These are phyloP conservation scores for Chionis minor DNA, from an alignment of 2,113 vertebrate species.

Conservation along the genomic window DNA sequence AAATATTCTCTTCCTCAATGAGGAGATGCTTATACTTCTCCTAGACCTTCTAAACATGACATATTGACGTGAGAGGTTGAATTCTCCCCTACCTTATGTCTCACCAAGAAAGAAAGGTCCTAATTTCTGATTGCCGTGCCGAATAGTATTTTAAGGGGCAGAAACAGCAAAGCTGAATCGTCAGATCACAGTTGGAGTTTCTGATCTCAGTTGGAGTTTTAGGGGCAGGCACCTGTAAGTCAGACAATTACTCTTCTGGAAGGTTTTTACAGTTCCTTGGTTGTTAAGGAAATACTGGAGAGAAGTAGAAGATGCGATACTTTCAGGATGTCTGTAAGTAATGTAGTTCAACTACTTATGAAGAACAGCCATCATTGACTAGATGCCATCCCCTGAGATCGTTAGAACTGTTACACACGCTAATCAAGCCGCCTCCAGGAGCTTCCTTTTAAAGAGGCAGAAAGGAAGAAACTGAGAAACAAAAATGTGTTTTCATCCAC, in stretches of 20 bases:
- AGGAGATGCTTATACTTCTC: background rate
- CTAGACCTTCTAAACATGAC: background rate
- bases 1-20: background rate
- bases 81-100: background rate
- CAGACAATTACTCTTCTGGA: background rate
- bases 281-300: background rate
- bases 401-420: background rate
- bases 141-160: background rate
- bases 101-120: background rate
- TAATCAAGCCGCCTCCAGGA: background rate
- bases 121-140: background rate
- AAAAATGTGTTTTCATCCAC: background rate
- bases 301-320: background rate
- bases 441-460: background rate
- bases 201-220: background rate
- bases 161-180: constrained; percentile 5
- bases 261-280: background rate
- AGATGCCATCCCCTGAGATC: background rate
- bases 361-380: background rate
- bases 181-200: background rate
- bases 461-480: background rate
- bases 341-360: background rate
- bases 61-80: background rate
- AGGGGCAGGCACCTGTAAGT: background rate
- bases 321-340: background rate